phyloP scores from a whole-genome alignment of 2,888 invertebrate species.

The Molorchus minor region DNA sequence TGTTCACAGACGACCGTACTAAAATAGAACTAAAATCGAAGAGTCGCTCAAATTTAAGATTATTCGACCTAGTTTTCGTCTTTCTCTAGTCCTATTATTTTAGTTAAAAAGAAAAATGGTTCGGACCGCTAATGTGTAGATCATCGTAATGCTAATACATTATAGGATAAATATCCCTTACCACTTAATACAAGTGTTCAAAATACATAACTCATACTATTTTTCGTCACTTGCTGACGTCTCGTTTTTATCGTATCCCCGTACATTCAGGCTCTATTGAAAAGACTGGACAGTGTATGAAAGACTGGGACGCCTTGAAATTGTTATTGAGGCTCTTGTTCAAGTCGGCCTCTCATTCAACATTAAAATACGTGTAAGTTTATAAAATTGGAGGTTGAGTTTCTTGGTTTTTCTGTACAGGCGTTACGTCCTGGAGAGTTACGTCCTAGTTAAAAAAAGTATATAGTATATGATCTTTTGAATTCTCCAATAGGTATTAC shows the following conservation, averaged over 20 bases:
- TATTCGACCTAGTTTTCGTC: not conserved
- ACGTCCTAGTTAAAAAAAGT: constrained; percentile 26
- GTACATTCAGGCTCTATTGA: not conserved
- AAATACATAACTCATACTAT: not conserved
- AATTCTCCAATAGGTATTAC: constrained; percentile 23
- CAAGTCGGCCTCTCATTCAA: constrained; percentile 35
- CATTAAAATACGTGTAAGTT: constrained; percentile 32
- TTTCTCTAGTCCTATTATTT: not conserved
- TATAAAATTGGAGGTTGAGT: constrained; percentile 26
- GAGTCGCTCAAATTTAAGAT: not conserved
- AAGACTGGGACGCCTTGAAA: constrained; percentile 30
- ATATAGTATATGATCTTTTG: constrained; percentile 18
- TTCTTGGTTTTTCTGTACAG: constrained; percentile 24
- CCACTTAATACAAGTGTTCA: not conserved
- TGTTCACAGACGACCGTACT: not conserved
- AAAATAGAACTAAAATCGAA: not conserved
- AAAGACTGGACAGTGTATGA: constrained; percentile 19
- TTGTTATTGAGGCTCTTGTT: constrained; percentile 29
- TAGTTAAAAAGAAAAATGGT: too few species aligned
- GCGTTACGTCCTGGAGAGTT: constrained; percentile 27
- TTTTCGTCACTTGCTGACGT: not conserved
- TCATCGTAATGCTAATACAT: not conserved
- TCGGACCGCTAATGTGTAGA: too few species aligned
- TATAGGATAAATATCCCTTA: not conserved
- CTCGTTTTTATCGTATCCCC: not conserved